phyloP scores from a whole-genome alignment of 1,140 invertebrate species.

The Grapholita molesta region DNA sequence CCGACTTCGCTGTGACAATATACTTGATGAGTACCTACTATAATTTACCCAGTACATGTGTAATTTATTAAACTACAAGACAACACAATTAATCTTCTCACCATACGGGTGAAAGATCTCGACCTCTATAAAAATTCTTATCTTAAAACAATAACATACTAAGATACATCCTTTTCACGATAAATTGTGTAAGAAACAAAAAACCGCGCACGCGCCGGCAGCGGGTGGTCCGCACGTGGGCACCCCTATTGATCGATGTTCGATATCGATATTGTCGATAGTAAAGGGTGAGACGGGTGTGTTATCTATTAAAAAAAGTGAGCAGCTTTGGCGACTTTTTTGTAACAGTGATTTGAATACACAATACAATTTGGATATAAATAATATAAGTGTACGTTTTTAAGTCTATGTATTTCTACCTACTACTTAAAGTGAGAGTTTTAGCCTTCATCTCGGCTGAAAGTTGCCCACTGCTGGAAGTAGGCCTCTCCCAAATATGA shows the following conservation, averaged over 20 bases:
- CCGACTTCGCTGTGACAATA: too few species aligned
- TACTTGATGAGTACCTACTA: too few species aligned
- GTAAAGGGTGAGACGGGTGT: background rate
- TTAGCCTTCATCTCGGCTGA: too few species aligned
- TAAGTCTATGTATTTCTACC: too few species aligned
- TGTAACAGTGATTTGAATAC: background rate
- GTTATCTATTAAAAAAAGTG: background rate
- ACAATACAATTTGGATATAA: too few species aligned
- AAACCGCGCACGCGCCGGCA: slow-evolving; percentile 53
- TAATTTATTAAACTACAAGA: too few species aligned
- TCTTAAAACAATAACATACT: background rate
- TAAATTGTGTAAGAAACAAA: slow-evolving; percentile 34
- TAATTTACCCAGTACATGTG: too few species aligned
- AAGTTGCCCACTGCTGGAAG: too few species aligned
- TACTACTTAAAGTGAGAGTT: too few species aligned
- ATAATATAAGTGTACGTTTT: too few species aligned
- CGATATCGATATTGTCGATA: slow-evolving; percentile 42
- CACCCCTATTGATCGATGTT: slow-evolving; percentile 56
- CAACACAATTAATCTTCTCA: background rate
- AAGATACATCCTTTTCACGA: background rate
- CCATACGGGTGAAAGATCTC: background rate
- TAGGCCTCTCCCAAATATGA: too few species aligned
- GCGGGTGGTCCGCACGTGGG: slow-evolving; percentile 66
- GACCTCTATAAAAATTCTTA: background rate
- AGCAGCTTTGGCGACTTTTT: background rate